A percentile compares a stretch with the other conserved stretches of the same genome.
Conservation (phyloP, 2,797 vertebrate species). For the Hirundo rustica region DNA sequence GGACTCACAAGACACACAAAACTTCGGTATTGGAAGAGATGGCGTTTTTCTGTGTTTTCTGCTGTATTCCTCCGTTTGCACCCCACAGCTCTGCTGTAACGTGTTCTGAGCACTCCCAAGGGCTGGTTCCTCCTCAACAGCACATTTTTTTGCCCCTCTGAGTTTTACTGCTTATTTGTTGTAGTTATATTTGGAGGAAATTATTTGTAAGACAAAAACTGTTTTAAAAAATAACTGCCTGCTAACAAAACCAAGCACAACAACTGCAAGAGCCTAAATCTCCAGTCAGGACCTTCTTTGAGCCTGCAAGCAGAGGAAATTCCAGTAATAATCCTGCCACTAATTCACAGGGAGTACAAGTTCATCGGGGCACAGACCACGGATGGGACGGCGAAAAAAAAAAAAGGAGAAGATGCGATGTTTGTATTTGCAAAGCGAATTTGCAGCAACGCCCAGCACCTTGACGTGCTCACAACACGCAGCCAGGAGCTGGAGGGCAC, state of each 20-base stretch:
- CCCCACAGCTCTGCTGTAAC: neutral
- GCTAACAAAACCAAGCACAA: neutral
- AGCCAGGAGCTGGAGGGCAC: neutral
- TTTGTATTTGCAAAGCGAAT: neutral
- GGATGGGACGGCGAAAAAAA: neutral
- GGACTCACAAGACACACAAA: neutral
- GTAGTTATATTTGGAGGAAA: neutral
- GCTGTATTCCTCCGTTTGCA: neutral
- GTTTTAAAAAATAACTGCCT: neutral
- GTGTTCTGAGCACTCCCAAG: neutral
- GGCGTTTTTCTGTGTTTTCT: neutral
- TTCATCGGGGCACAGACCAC: neutral
- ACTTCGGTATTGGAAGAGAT: neutral
- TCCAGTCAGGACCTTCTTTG: neutral
- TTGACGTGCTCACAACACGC: rapidly evolving
- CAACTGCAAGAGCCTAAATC: neutral
- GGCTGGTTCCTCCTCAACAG: neutral
- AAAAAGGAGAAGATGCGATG: neutral
- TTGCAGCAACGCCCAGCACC: neutral
- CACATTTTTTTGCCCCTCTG: neutral
- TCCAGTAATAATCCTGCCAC: neutral
- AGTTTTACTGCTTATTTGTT: neutral
- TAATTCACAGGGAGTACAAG: neutral
- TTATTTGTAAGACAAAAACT: neutral
- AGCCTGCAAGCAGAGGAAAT: neutral